These are phyloP conservation scores for Chouioia cunea DNA, from an alignment of 2,888 invertebrate species.

Conservation along the genomic window DNA sequence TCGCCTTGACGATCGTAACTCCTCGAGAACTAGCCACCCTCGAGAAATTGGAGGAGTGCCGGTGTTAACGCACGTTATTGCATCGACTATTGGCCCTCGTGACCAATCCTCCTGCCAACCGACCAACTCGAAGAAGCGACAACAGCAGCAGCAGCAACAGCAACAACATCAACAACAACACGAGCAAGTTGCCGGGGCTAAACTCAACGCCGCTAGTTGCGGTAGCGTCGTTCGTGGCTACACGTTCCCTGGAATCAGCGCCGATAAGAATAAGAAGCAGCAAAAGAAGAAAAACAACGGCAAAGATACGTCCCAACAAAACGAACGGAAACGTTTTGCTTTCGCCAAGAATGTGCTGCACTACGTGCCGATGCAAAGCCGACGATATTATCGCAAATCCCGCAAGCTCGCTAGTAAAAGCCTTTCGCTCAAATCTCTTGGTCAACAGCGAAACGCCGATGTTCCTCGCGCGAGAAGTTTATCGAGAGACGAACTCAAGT, in stretches of 20 bases:
- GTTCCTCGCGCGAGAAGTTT: constrained; percentile 48
- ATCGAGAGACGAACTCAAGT: constrained; percentile 54
- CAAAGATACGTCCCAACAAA: constrained; percentile 4
- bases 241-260: neutral
- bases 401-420: constrained; percentile 47
- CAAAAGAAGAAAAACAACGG: neutral
- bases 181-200: too few species aligned
- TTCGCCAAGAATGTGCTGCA: constrained; percentile 58
- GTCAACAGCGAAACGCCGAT: too few species aligned
- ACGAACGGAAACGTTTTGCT: constrained; percentile 30
- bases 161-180: neutral
- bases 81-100: too few species aligned
- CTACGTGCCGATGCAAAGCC: constrained; percentile 55
- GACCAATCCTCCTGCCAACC: too few species aligned
- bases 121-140: too few species aligned
- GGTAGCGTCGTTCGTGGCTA: neutral
- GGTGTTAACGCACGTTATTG: too few species aligned
- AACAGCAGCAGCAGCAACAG: constrained; percentile 10
- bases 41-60: too few species aligned
- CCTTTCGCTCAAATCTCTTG: constrained; percentile 43
- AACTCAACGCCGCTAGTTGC: neutral
- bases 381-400: constrained; percentile 52
- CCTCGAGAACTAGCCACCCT: too few species aligned
- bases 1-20: too few species aligned
- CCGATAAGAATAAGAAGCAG: neutral